Conservation (phyloP, 35 echinoderm and acorn worm species). For the Apostichopus japonicus region DNA sequence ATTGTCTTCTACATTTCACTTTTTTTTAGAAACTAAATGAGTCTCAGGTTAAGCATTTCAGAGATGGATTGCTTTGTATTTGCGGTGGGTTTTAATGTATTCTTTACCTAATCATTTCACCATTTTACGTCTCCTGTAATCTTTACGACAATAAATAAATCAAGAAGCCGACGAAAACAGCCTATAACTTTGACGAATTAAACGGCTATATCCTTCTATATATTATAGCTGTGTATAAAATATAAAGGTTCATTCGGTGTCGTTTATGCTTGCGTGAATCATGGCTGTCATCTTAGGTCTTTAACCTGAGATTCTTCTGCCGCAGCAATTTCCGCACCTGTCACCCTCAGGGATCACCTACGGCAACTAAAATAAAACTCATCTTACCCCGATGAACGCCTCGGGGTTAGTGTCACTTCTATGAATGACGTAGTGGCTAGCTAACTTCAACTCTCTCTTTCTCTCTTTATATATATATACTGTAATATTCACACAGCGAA, state of each 20-base stretch:
- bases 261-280: slow-evolving; percentile 45
- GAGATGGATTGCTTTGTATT: background rate
- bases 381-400: slow-evolving; percentile 44
- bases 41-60: too few relatives aligned
- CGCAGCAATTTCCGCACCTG: slow-evolving; percentile 61
- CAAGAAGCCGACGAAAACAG: background rate
- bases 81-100: background rate
- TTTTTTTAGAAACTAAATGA: too few relatives aligned
- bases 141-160: background rate
- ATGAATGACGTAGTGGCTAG: slow-evolving; percentile 20
- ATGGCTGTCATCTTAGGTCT: slow-evolving; percentile 52
- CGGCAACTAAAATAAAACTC: slow-evolving; percentile 55
- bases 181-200: background rate
- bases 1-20: too few relatives aligned
- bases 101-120: background rate
- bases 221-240: background rate
- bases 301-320: slow-evolving; percentile 52
- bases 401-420: slow-evolving; percentile 44
- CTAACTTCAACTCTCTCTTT: slow-evolving; percentile 37
- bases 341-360: slow-evolving; percentile 1
- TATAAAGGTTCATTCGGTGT: slow-evolving; percentile 37
- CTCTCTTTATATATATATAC: background rate
- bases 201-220: background rate
- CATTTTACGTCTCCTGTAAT: background rate
- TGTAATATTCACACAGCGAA: background rate